Percentiles rank a stretch among this genome's conserved stretches.
phyloP scores from a whole-genome alignment of 2,113 vertebrate species.

The Electrona antarctica region DNA sequence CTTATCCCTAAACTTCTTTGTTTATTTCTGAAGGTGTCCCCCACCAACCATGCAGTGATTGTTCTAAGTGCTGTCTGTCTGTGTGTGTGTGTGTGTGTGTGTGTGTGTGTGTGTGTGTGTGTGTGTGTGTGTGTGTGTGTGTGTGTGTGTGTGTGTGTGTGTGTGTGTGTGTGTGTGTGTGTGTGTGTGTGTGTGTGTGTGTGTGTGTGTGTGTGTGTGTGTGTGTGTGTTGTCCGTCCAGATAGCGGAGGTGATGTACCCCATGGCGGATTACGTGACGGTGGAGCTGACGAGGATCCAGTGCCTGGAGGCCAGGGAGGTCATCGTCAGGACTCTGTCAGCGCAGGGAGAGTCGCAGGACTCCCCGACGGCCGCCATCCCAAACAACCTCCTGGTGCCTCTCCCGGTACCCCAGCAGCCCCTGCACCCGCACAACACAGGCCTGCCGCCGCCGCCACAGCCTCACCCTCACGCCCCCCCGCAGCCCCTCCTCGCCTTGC shows the following conservation, averaged over 20 bases:
- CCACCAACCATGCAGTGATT: no score
- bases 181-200: no score
- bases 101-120: no score
- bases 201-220: no score
- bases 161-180: no score
- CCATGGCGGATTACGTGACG: conserved; percentile 81
- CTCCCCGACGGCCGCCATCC: conserved; percentile 83
- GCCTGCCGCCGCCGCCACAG: neutral
- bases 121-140: no score
- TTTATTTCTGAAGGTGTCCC: no score
- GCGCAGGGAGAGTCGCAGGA: conserved; percentile 93
- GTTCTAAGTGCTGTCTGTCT: no score
- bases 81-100: no score
- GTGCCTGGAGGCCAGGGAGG: conserved; percentile 85
- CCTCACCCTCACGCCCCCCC: conserved; percentile 52
- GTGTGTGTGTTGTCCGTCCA: neutral
- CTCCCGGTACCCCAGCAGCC: conserved; percentile 54
- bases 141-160: no score
- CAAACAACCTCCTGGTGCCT: conserved; percentile 91
- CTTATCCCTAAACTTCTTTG: no score
- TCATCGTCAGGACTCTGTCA: conserved; percentile 92
- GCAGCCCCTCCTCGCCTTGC: conserved; percentile 54
- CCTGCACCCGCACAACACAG: conserved; percentile 17
- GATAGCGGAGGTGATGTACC: conserved; percentile 68
- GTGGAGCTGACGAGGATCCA: conserved; percentile 87